phyloP scores from a whole-genome alignment of 2,888 invertebrate species.

The Phyllotreta cruciferae region DNA sequence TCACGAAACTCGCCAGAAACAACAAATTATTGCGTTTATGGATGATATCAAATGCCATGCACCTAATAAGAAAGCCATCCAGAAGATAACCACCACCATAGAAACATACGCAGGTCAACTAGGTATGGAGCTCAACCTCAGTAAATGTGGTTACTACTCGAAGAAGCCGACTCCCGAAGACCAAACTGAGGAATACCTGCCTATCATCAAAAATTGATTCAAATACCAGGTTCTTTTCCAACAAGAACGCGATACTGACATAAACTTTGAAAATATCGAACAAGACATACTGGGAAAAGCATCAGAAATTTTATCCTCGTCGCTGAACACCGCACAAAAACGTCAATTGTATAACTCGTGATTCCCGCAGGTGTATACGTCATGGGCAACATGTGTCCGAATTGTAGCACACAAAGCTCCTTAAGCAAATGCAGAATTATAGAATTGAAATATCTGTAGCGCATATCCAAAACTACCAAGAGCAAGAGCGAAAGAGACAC shows the following conservation, averaged over 20 bases:
- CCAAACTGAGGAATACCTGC: constrained; percentile 17
- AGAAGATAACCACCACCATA: constrained; percentile 17
- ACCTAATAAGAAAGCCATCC: constrained; percentile 11
- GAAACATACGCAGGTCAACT: constrained; percentile 18
- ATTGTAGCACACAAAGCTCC: not conserved
- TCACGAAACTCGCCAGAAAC: not conserved
- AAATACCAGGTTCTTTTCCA: constrained; percentile 31
- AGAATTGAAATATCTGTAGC: not conserved
- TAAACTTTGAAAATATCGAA: constrained; percentile 8
- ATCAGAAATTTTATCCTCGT: constrained; percentile 11
- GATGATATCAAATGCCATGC: constrained; percentile 28
- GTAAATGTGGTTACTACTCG: constrained; percentile 24
- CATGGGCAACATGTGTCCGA: too few species aligned
- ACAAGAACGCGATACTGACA: constrained; percentile 22
- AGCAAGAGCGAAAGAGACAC: too few species aligned
- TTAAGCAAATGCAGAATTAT: not conserved
- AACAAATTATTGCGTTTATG: constrained; percentile 20
- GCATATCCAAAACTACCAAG: too few species aligned
- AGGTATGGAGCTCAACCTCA: constrained; percentile 22
- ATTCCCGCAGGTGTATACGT: not conserved
- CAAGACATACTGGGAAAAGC: constrained; percentile 1
- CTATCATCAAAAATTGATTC: constrained; percentile 24
- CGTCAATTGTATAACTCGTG: not conserved
- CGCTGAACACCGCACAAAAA: constrained; percentile 18
- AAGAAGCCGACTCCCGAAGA: not conserved